A percentile compares a stretch with the other conserved stretches of the same genome.
Evolutionary conservation across 2,888 invertebrate genomes (phyloP).

Genomic region (Adelphocoris suturalis): DNA sequence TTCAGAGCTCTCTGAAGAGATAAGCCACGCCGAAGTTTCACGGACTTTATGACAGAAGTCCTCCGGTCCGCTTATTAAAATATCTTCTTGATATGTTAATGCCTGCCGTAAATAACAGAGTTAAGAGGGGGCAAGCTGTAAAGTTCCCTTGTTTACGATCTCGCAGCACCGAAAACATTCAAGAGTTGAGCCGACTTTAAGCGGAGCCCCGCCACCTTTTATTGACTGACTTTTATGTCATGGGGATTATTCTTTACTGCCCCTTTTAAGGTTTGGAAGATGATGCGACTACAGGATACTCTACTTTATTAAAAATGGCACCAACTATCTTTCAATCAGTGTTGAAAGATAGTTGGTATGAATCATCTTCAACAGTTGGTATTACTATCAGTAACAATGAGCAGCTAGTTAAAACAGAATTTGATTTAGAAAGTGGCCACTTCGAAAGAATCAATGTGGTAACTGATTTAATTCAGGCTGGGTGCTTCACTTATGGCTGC

Average conservation of each 20-base stretch:
- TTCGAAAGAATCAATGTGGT: no score
- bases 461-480: no score
- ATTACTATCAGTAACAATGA: no score
- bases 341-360: not conserved
- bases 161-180: slow-evolving; percentile 68
- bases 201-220: slow-evolving; percentile 62
- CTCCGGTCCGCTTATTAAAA: slow-evolving; percentile 73
- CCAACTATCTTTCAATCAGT: not conserved
- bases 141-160: slow-evolving; percentile 71
- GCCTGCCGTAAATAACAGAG: slow-evolving; percentile 73
- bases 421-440: no score
- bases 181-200: slow-evolving; percentile 62
- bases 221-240: slow-evolving; percentile 67
- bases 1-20: slow-evolving; percentile 54
- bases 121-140: slow-evolving; percentile 69
- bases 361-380: no score
- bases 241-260: slow-evolving; percentile 63
- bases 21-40: slow-evolving; percentile 67
- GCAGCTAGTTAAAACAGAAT: no score
- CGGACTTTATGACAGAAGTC: slow-evolving; percentile 72
- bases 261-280: slow-evolving; percentile 55
- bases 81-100: slow-evolving; percentile 75
- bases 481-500: no score
- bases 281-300: slow-evolving; percentile 24
- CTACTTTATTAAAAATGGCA: slow-evolving; percentile 30